Evolutionary conservation across 53 echinoderm and acorn worm species (phyloP).

Genomic region (Apostichopus leukothele): DNA sequence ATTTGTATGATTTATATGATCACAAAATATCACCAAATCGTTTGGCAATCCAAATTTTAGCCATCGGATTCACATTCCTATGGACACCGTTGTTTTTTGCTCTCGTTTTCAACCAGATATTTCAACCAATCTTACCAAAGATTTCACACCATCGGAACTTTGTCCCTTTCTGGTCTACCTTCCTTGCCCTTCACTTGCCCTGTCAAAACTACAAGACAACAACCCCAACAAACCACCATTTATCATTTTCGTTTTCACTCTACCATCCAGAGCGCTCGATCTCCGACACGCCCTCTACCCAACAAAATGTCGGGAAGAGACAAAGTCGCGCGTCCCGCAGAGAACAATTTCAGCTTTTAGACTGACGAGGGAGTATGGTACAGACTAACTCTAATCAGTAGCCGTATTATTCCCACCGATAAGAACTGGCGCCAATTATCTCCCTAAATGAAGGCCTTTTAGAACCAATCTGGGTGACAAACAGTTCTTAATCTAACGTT

Average conservation of each 20-base stretch:
- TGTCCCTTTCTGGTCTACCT: no score
- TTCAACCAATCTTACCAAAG: no score
- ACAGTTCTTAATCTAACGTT: neutral
- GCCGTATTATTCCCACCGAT: neutral
- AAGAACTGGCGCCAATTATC: slow-evolving; percentile 23
- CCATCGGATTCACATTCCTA: no score
- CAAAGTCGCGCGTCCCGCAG: neutral
- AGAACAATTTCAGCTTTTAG: slow-evolving; percentile 7
- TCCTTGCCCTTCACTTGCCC: no score
- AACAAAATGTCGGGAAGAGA: neutral
- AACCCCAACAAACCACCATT: no score
- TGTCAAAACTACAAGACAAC: no score
- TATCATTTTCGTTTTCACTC: neutral
- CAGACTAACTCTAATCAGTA: neutral
- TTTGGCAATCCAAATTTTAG: no score
- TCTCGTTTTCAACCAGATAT: no score
- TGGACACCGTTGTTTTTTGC: no score
- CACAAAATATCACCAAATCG: no score
- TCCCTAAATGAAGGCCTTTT: slow-evolving; percentile 21
- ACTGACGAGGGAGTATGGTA: neutral
- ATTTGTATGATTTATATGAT: no score
- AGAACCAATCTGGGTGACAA: slow-evolving; percentile 11
- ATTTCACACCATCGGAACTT: no score
- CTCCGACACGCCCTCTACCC: slow-evolving; percentile 8
- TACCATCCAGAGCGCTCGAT: neutral